phyloP scores from a whole-genome alignment of 2,888 invertebrate genomes.

The Ferrisia virgata region DNA sequence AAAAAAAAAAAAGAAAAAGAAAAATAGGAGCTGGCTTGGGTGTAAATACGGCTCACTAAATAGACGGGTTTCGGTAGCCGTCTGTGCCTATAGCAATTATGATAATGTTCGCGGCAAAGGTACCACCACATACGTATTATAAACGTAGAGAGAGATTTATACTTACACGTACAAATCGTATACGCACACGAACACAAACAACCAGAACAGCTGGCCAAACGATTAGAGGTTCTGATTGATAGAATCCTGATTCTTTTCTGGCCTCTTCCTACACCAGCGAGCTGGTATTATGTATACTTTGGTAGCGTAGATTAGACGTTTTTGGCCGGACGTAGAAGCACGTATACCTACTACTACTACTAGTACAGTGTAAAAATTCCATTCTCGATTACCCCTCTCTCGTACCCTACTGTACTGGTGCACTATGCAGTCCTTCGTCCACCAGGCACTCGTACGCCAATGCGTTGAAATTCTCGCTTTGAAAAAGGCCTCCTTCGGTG shows the following conservation, averaged over 20 bases:
- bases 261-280: neutral
- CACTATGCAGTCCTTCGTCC: too few relatives aligned
- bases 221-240: constrained; percentile 42
- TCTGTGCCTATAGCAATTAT: constrained; percentile 40
- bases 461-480: constrained; percentile 25
- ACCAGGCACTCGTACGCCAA: too few relatives aligned
- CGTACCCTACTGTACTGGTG: neutral
- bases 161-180: too few relatives aligned
- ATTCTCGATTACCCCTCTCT: constrained; percentile 5
- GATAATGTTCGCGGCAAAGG: constrained; percentile 39
- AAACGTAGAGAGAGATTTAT: too few relatives aligned
- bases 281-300: neutral
- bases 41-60: neutral
- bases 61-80: constrained; percentile 37
- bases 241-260: constrained; percentile 39
- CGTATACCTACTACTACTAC: neutral
- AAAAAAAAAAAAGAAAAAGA: neutral
- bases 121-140: neutral
- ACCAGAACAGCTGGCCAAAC: constrained; percentile 29
- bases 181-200: neutral
- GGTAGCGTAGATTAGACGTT: neutral
- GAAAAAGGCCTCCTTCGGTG: constrained; percentile 25
- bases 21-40: neutral
- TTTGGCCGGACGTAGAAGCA: neutral
- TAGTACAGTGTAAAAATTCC: neutral